These are phyloP conservation scores for Leptopilina syphax DNA, from an alignment of 2,888 invertebrate genomes.

Conservation along the genomic window DNA sequence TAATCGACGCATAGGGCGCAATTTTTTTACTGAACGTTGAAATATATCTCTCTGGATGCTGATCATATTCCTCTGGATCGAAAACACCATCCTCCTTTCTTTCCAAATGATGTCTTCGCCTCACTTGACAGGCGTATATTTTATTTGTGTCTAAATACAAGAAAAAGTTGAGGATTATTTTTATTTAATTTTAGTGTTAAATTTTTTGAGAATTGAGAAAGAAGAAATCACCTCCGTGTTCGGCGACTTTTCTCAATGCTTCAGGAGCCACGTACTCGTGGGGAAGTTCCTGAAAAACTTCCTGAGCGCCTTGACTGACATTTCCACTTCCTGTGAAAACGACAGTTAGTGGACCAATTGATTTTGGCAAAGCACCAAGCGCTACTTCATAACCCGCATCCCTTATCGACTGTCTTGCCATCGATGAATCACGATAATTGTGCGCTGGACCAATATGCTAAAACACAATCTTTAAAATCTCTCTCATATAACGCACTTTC, in stretches of 20 bases:
- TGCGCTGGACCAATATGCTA: constrained; percentile 98
- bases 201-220: background rate
- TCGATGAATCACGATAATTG: constrained; percentile 98
- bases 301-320: constrained; percentile 93
- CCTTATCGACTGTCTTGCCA: constrained; percentile 97
- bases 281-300: constrained; percentile 97
- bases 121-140: constrained; percentile 97
- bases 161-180: background rate
- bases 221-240: constrained; percentile 91
- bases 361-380: constrained; percentile 96
- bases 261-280: constrained; percentile 98
- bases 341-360: constrained; percentile 97
- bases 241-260: constrained; percentile 95
- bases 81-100: constrained; percentile 95
- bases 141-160: constrained; percentile 89
- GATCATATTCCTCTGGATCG: constrained; percentile 93
- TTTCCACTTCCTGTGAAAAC: constrained; percentile 99
- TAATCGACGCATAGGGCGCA: constrained; percentile 97
- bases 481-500: background rate
- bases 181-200: background rate
- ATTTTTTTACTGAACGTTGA: constrained; percentile 98
- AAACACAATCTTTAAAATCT: constrained; percentile 53
- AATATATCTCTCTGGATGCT: constrained; percentile 94
- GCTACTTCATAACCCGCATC: constrained; percentile 99
- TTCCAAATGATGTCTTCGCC: constrained; percentile 94